A percentile compares a stretch with the other conserved stretches of the same genome.
phyloP scores from a whole-genome alignment of 2,113 vertebrate species.

The Stomatorhinus ivindoensis region DNA sequence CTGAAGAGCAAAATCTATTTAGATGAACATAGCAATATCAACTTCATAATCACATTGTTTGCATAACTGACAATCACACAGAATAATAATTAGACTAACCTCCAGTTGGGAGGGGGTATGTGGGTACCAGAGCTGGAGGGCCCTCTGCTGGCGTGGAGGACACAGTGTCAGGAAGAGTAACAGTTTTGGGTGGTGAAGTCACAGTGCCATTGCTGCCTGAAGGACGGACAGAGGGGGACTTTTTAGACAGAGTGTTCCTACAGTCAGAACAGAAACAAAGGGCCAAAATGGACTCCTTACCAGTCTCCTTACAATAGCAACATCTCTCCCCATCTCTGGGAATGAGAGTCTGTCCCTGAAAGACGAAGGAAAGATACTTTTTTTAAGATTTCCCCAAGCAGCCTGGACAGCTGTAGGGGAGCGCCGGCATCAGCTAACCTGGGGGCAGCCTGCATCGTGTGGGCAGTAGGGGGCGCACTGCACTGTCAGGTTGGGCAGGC shows the following conservation, averaged over 20 bases:
- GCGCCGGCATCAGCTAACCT: slow-evolving; percentile 50
- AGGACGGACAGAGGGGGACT: background rate
- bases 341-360: slow-evolving; percentile 64
- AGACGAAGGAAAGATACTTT: slow-evolving; percentile 17
- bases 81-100: slow-evolving; percentile 52
- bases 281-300: slow-evolving; percentile 26
- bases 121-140: slow-evolving; percentile 46
- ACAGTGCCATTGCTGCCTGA: slow-evolving; percentile 38
- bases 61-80: background rate
- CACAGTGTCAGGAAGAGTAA: slow-evolving; percentile 21
- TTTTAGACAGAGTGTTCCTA: background rate
- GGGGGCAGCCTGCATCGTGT: slow-evolving; percentile 60
- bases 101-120: slow-evolving; percentile 63
- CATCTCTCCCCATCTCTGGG: slow-evolving; percentile 58
- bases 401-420: background rate
- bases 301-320: slow-evolving; percentile 62
- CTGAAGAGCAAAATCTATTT: background rate
- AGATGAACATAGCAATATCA: background rate
- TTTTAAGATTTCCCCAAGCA: background rate
- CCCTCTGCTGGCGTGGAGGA: slow-evolving; percentile 37
- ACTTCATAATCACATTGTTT: background rate
- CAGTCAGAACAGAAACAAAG: background rate
- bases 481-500: slow-evolving; percentile 55
- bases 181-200: slow-evolving; percentile 34
- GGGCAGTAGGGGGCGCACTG: slow-evolving; percentile 70